A percentile compares a stretch with the other conserved stretches of the same genome.
phyloP scores from a whole-genome alignment of 1,140 invertebrate genomes.

The Danaus plexippus region DNA sequence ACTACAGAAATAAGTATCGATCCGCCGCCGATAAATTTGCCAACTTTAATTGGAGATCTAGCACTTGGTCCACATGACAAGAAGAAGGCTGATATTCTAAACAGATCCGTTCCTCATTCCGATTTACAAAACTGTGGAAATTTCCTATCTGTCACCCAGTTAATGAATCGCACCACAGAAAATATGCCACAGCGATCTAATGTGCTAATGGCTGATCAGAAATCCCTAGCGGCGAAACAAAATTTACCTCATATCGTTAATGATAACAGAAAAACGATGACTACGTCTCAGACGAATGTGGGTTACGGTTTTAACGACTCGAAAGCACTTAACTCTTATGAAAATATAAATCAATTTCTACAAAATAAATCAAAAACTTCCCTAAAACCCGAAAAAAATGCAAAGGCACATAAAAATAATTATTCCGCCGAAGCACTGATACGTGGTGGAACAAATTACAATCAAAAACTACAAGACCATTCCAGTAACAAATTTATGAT shows the following conservation, averaged over 20 bases:
- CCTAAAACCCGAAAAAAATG: constrained; percentile 46
- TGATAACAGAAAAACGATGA: constrained; percentile 44
- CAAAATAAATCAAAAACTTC: constrained; percentile 46
- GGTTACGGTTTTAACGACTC: constrained; percentile 50
- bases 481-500: constrained; percentile 46
- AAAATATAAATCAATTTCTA: constrained; percentile 44
- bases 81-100: constrained; percentile 50
- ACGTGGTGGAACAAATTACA: constrained; percentile 46
- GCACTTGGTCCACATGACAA: constrained; percentile 64
- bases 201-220: constrained; percentile 36
- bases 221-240: constrained; percentile 39
- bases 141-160: constrained; percentile 60
- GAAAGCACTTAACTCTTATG: constrained; percentile 42
- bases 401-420: constrained; percentile 59
- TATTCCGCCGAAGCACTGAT: constrained; percentile 63
- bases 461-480: constrained; percentile 51
- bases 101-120: constrained; percentile 33
- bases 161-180: constrained; percentile 63
- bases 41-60: constrained; percentile 61
- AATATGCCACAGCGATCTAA: constrained; percentile 47
- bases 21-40: constrained; percentile 61
- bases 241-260: constrained; percentile 34
- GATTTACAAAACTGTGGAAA: constrained; percentile 59
- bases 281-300: constrained; percentile 46
- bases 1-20: constrained; percentile 67